Conservation (phyloP, 2,113 vertebrate species). For the Oryctolagus cuniculus region DNA sequence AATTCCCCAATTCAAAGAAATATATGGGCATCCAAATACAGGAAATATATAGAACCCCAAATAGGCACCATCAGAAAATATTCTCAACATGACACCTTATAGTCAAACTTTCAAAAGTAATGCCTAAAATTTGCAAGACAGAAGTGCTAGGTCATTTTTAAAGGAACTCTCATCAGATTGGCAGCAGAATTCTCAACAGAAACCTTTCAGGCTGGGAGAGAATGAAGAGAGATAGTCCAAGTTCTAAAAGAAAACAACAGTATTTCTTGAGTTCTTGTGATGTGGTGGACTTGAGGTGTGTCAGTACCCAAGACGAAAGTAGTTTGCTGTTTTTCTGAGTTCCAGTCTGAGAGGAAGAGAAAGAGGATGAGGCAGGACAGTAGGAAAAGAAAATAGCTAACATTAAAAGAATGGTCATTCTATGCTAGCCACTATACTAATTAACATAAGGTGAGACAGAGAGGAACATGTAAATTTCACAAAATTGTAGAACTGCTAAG, state of each 20-base stretch:
- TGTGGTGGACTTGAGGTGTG: neutral
- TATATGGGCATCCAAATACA: too few species aligned
- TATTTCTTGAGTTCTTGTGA: neutral
- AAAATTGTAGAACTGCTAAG: neutral
- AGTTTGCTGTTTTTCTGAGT: neutral
- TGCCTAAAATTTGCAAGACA: too few species aligned
- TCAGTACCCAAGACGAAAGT: neutral
- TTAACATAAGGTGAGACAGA: neutral
- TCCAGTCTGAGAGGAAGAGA: neutral
- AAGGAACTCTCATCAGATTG: too few species aligned
- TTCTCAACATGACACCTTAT: too few species aligned
- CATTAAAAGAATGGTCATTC: neutral
- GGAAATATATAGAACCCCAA: too few species aligned
- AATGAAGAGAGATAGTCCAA: too few species aligned
- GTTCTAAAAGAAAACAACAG: neutral
- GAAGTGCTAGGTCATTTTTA: too few species aligned
- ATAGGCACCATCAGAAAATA: too few species aligned
- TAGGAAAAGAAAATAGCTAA: neutral
- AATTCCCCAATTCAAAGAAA: too few species aligned
- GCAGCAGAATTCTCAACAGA: too few species aligned
- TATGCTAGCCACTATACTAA: neutral
- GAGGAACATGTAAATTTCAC: neutral
- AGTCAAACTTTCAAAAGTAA: too few species aligned
- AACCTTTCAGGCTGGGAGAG: too few species aligned
- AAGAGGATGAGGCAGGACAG: neutral